These are phyloP conservation scores for Sinocyclocheilus rhinocerous DNA, from an alignment of 2,113 vertebrate species.

Conservation along the genomic window DNA sequence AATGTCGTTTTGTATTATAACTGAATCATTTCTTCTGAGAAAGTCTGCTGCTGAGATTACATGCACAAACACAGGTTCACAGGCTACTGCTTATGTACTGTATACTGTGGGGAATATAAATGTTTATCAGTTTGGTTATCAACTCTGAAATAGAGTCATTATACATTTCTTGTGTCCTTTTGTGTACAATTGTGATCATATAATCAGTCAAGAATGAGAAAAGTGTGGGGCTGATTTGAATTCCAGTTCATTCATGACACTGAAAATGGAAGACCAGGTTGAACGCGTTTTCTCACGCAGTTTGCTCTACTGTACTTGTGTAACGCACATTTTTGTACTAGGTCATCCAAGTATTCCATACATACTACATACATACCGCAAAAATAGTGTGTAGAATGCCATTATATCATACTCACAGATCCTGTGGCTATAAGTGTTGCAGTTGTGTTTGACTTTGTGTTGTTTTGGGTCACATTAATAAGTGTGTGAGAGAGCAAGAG, in stretches of 20 bases:
- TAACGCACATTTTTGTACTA: too few species aligned
- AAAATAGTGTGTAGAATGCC: background rate
- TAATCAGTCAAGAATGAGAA: background rate
- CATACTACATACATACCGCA: background rate
- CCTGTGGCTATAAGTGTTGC: background rate
- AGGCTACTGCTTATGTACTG: background rate
- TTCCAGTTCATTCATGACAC: background rate
- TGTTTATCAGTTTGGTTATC: background rate
- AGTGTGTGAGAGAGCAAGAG: background rate
- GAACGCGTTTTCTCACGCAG: background rate
- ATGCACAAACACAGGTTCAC: background rate
- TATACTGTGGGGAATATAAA: background rate
- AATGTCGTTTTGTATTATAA: slow-evolving; percentile 1
- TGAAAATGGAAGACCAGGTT: background rate
- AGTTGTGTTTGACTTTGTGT: background rate
- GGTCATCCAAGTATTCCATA: background rate
- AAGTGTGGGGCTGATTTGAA: background rate
- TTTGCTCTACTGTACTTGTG: background rate
- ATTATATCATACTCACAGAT: background rate
- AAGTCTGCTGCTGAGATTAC: background rate
- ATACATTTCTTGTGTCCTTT: background rate
- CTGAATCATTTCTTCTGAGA: background rate
- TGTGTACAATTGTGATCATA: background rate
- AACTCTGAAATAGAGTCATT: background rate
- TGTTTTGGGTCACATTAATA: background rate